Evolutionary conservation across 2,113 vertebrate species (phyloP), one percentile per base, ranked within the genome.

Genomic region (Merops nubicus): DNA sequence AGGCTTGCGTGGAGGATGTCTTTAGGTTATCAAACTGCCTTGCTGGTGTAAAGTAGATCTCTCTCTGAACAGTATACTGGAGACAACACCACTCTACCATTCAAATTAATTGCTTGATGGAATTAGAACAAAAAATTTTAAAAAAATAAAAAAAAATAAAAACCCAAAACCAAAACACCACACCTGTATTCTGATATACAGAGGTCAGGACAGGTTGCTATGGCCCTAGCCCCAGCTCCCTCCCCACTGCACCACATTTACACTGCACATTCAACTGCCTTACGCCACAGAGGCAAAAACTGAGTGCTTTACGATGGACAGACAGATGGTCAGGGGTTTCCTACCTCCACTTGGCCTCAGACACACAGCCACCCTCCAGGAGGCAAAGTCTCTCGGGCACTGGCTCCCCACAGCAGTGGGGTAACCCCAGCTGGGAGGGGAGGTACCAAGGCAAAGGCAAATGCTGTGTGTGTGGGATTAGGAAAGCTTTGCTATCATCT

Each of bases 361-460:
- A 36, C 3, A 2, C 43, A 51, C 33, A 65, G 25, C 12, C 8
- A 4, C 22, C 15, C 8, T 42, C 29, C 2, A 2, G 34, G 6
- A 45, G 6, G 33, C 11, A 54, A 60, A 47, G 48, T 26, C 0
- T 10, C 20, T 16, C 9, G 3, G 2, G 26, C 34, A 47, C 16
- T 1, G 1, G 14, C 19, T 74, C 5, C 21, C 29, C 28, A 3
- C 11, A 11, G 70, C 18, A 67, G 7, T 15, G 21, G 8, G 18
- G 12, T 18, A 79, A 31, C 7, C 25, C 12, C 1, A 0, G 19
- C 10, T 3, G 1, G 42, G 21, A 82, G 8, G 4, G 3, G 7
- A 75, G 51, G 78, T 43, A 13, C 14, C 42, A 70, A 86, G 34
- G 50, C 53, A 34, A 26, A 6, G 29, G 51, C 36, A 92, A 74